Base-by-base conservation (phyloP, 2,888 invertebrate genomes). In the Dryobota labecula region DNA sequence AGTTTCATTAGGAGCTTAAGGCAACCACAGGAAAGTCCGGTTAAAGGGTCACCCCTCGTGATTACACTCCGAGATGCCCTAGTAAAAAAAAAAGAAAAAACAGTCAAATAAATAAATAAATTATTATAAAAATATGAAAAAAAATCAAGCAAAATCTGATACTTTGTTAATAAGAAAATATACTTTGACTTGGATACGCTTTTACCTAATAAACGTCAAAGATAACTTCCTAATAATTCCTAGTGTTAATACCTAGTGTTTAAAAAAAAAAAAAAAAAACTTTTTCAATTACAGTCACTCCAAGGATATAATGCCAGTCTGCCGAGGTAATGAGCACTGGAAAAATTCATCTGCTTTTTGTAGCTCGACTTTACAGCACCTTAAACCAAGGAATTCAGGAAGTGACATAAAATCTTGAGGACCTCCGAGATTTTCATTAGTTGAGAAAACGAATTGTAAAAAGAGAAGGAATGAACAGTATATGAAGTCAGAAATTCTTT, bases 281-380 rank as follows among this genome's bases (percentile, higher is more conserved):
- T 70, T 70, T 62, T 78, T 62, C 71, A 78, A 78, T 78, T 78
- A 64, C 27, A 72, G n/a, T 27, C 20, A 61, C 20, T 61, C 43
- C 30, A 36, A 30, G 20, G 20, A 5, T 61, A 38, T 61, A 58
- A 47, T 47, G 3, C 30, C 36, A 7, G 41, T 20, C 4, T 62
- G 58, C n/a, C 54, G 15, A 51, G 47, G 68, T 80, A 76, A 80
- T 73, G 57, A 58, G 57, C 53, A 72, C 36, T 47, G 24, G 36
- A 62, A 54, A 68, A 45, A 47, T 73, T 63, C 82, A 73, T 77
- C 78, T 73, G 70, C 30, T 58, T 69, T 81, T 78, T 70, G 72
- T 78, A 73, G 72, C 60, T 63, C 49, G 58, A 74, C 53, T 82
- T 81, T 73, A 81, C 69, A 64, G 81, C 70, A 84, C 78, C 74